These are phyloP conservation scores for Drosophila chauvacae DNA, from an alignment of 1,140 invertebrate genomes.

Conservation along the genomic window DNA sequence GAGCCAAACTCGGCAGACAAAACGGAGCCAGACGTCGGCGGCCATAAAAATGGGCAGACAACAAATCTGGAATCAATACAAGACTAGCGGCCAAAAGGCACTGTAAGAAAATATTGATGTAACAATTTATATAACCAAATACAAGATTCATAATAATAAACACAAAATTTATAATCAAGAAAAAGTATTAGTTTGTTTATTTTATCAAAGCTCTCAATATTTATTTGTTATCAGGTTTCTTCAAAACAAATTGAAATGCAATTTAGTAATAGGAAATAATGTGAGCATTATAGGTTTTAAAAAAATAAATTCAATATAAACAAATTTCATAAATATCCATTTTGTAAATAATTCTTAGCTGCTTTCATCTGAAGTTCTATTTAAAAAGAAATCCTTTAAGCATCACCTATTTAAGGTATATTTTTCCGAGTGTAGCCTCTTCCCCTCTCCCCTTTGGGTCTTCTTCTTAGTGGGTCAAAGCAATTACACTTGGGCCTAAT, in stretches of 20 bases:
- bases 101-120: neutral
- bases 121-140: neutral
- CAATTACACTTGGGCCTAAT: slow-evolving; percentile 54
- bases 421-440: neutral
- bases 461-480: slow-evolving; percentile 60
- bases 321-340: no score
- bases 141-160: neutral
- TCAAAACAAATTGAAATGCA: no score
- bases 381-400: neutral
- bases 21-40: slow-evolving; percentile 62
- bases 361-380: neutral
- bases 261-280: no score
- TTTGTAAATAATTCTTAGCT: neutral
- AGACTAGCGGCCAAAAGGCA: slow-evolving; percentile 7
- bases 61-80: slow-evolving; percentile 45
- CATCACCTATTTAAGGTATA: neutral
- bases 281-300: no score
- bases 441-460: neutral
- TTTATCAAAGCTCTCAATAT: no score
- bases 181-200: no score
- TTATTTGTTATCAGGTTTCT: no score
- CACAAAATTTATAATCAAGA: no score
- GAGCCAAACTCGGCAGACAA: slow-evolving; percentile 61
- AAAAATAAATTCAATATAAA: no score
- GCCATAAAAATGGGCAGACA: slow-evolving; percentile 55